A percentile compares a stretch with the other conserved stretches of the same genome.
Evolutionary conservation across 2,113 vertebrate genomes (phyloP).

Genomic region (Perognathus longimembris): DNA sequence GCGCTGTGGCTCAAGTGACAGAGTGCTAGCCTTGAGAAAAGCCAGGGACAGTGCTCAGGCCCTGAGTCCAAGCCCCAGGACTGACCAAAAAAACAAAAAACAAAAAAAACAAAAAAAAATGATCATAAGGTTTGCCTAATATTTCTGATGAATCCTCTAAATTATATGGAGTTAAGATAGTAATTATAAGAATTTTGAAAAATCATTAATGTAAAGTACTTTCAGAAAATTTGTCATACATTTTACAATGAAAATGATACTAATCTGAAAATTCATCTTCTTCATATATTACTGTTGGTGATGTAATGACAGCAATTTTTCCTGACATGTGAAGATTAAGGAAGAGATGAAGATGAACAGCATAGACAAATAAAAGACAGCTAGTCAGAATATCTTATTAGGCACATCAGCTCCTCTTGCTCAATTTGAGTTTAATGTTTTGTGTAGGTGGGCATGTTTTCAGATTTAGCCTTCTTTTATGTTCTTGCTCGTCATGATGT

Average conservation of each 20-base stretch:
- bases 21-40: no score
- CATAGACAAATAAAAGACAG: neutral
- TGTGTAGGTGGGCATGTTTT: neutral
- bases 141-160: neutral
- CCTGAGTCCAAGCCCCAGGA: no score
- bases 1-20: no score
- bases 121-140: neutral
- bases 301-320: neutral
- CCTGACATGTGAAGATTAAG: constrained; percentile 9
- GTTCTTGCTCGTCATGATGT: constrained; percentile 1
- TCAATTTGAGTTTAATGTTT: neutral
- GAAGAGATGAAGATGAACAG: neutral
- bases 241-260: neutral
- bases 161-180: neutral
- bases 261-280: neutral
- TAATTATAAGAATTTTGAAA: neutral
- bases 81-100: no score
- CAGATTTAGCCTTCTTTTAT: constrained; percentile 23
- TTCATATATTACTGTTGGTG: neutral
- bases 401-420: neutral
- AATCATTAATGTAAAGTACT: neutral
- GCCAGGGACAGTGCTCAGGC: no score
- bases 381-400: constrained; percentile 16
- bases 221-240: neutral
- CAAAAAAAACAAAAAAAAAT: no score